Evolutionary conservation across 2,888 invertebrate genomes (phyloP).

Genomic region (Aphelenchoides bicaudatus): DNA sequence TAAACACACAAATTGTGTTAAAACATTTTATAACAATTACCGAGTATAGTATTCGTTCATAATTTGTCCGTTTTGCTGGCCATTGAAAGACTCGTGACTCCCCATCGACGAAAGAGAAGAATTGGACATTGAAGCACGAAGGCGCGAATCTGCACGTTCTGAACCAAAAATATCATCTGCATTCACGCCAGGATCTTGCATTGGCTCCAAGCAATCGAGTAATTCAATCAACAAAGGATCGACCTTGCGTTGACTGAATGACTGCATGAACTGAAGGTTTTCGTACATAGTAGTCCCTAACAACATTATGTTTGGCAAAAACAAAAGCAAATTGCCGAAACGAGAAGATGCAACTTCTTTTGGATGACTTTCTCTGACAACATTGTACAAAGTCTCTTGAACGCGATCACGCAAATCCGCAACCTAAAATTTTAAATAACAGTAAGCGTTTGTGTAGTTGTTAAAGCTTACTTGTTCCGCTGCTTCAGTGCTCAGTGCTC

Average conservation of each 20-base stretch:
- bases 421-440: no score
- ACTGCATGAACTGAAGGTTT: slow-evolving; percentile 54
- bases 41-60: slow-evolving; percentile 10
- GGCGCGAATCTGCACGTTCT: slow-evolving; percentile 20
- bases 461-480: no score
- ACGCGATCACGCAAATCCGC: slow-evolving; percentile 57
- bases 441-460: no score
- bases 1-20: neutral
- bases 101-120: slow-evolving; percentile 38
- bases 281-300: slow-evolving; percentile 52
- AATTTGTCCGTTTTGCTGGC: neutral
- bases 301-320: slow-evolving; percentile 55
- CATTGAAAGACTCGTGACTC: slow-evolving; percentile 6
- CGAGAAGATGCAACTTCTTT: slow-evolving; percentile 58
- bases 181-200: slow-evolving; percentile 24
- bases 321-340: slow-evolving; percentile 57
- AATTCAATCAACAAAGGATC: slow-evolving; percentile 53
- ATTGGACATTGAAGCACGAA: slow-evolving; percentile 38
- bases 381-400: slow-evolving; percentile 52
- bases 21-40: neutral
- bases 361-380: slow-evolving; percentile 56
- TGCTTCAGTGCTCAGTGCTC: slow-evolving; percentile 47
- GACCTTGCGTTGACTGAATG: slow-evolving; percentile 48
- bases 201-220: slow-evolving; percentile 39
- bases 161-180: slow-evolving; percentile 28